Conservation (phyloP, 1,140 invertebrate genomes). For the Apis laboriosa region DNA sequence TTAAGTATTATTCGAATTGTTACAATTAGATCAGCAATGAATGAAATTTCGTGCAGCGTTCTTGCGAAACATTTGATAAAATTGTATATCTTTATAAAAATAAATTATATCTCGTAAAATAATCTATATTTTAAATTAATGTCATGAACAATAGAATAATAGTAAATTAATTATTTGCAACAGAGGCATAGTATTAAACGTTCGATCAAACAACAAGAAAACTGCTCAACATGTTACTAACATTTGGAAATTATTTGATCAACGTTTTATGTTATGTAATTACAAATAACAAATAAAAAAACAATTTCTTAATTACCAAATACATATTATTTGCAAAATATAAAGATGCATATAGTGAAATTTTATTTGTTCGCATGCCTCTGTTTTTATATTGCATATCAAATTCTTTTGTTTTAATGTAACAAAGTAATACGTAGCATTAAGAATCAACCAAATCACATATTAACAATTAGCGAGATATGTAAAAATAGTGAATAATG, state of each 20-base stretch:
- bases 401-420: slow-evolving; percentile 27
- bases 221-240: background rate
- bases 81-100: background rate
- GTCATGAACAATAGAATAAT: background rate
- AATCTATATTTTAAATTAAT: background rate
- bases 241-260: background rate
- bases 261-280: background rate
- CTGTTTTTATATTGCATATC: slow-evolving; percentile 41
- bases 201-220: background rate
- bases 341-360: background rate
- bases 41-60: background rate
- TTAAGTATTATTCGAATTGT: slow-evolving; percentile 48
- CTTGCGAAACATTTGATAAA: background rate
- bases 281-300: background rate
- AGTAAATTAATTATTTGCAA: background rate
- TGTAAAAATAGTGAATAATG: slow-evolving; percentile 15
- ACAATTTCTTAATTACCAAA: background rate
- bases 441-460: slow-evolving; percentile 48
- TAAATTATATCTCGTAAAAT: background rate
- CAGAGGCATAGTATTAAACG: background rate
- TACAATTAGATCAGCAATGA: slow-evolving; percentile 8
- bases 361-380: slow-evolving; percentile 4
- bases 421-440: background rate
- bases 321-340: background rate
- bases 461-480: slow-evolving; percentile 42